Evolutionary conservation across 1,140 invertebrate genomes (phyloP).

Genomic region (Sinonovacula constricta): DNA sequence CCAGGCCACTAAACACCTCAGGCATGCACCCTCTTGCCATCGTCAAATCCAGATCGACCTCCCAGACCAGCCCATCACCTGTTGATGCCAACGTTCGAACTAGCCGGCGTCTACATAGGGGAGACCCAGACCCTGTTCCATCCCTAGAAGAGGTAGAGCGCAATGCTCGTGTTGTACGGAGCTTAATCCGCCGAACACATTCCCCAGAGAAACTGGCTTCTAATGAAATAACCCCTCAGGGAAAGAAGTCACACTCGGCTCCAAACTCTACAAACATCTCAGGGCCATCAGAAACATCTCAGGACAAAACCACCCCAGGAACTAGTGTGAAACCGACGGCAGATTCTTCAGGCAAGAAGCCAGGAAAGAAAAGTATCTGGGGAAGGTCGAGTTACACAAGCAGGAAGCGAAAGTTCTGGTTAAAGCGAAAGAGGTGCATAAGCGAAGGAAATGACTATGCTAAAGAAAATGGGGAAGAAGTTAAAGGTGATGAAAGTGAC

Average conservation of each 20-base stretch:
- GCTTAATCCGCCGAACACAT: conserved; percentile 6
- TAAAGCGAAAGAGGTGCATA: conserved; percentile 17
- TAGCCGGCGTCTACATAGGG: conserved; percentile 68
- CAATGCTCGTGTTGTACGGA: conserved; percentile 16
- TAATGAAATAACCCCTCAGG: conserved; percentile 45
- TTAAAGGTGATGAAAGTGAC: conserved; percentile 48
- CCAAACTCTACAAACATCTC: conserved; percentile 13
- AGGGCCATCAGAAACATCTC: conserved; percentile 13
- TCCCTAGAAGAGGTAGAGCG: conserved; percentile 59
- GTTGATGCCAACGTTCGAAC: conserved; percentile 49
- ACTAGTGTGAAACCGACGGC: no score
- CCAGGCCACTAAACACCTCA: conserved; percentile 53
- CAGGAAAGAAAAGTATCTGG: conserved; percentile 55
- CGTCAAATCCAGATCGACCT: conserved; percentile 35
- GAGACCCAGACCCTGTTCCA: conserved; percentile 55
- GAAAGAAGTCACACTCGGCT: conserved; percentile 32
- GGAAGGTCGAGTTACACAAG: conserved; percentile 36
- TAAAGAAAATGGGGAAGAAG: conserved; percentile 40
- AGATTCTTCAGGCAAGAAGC: conserved; percentile 33
- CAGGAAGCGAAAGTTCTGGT: conserved; percentile 20
- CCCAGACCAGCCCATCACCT: conserved; percentile 7
- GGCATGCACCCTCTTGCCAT: conserved; percentile 39
- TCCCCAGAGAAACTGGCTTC: conserved; percentile 30
- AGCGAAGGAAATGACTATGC: conserved; percentile 22
- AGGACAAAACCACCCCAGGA: conserved; percentile 18